These are phyloP conservation scores for Clunio marinus DNA, from an alignment of 2,888 invertebrate species.

Conservation along the genomic window DNA sequence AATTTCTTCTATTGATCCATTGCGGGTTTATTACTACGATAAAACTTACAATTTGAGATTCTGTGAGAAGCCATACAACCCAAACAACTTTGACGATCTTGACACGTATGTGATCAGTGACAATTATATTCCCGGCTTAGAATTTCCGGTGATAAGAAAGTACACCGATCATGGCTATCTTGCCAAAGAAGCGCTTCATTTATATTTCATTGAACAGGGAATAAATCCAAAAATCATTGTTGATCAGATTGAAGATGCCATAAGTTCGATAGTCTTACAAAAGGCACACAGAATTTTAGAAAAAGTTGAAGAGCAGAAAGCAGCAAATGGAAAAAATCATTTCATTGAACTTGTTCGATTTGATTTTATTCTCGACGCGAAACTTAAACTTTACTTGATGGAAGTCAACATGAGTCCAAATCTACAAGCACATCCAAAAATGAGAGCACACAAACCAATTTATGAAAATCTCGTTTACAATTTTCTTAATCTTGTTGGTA, in stretches of 20 bases:
- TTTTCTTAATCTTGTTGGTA: conserved; percentile 67
- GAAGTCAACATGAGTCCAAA: conserved; percentile 97
- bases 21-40: neutral
- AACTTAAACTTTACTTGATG: conserved; percentile 74
- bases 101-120: conserved; percentile 87
- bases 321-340: no score
- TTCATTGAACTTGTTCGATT: conserved; percentile 90
- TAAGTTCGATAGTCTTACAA: neutral
- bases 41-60: conserved; percentile 50
- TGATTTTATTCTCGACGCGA: conserved; percentile 80
- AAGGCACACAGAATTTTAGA: neutral
- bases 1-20: neutral
- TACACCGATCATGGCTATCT: no score
- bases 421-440: no score
- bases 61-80: conserved; percentile 77
- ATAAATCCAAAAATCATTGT: neutral
- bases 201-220: conserved; percentile 54
- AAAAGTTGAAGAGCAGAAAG: neutral
- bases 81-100: conserved; percentile 68
- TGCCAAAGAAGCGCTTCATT: no score
- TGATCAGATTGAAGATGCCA: conserved; percentile 3
- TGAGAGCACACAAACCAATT: no score
- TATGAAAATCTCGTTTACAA: conserved; percentile 86
- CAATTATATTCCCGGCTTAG: conserved; percentile 74
- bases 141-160: conserved; percentile 74